A percentile compares a stretch with the other conserved stretches of the same genome.
phyloP scores from a whole-genome alignment of 2,113 vertebrate species.

The Falcunculus frontatus region DNA sequence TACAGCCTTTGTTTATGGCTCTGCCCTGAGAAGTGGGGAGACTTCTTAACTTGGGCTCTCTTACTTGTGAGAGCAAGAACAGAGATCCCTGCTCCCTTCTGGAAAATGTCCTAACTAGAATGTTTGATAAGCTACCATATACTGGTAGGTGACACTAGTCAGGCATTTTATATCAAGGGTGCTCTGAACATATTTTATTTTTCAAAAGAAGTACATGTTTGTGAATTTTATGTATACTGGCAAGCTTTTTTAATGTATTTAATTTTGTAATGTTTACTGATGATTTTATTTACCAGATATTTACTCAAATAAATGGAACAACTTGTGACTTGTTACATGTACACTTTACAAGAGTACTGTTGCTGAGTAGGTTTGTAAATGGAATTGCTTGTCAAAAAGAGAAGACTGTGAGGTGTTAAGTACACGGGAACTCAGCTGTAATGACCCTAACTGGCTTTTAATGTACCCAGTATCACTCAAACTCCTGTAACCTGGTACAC shows the following conservation, averaged over 20 bases:
- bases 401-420: neutral
- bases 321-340: constrained; percentile 67
- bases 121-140: constrained; percentile 58
- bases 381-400: neutral
- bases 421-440: neutral
- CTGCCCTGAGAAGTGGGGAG: neutral
- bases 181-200: constrained; percentile 84
- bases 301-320: constrained; percentile 83
- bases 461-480: neutral
- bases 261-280: constrained; percentile 82
- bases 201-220: constrained; percentile 75
- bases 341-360: neutral
- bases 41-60: neutral
- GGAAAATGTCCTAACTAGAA: constrained; percentile 33
- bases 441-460: neutral
- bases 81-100: constrained; percentile 24
- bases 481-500: neutral
- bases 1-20: neutral
- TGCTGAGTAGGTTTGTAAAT: neutral
- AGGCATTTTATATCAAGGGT: constrained; percentile 82
- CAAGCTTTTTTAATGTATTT: constrained; percentile 83
- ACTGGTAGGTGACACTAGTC: constrained; percentile 56
- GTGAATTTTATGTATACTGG: constrained; percentile 80
- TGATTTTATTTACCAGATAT: constrained; percentile 81
- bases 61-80: neutral